Evolutionary conservation across 1,140 invertebrate species (phyloP).

Genomic region (Phthorimaea operculella): DNA sequence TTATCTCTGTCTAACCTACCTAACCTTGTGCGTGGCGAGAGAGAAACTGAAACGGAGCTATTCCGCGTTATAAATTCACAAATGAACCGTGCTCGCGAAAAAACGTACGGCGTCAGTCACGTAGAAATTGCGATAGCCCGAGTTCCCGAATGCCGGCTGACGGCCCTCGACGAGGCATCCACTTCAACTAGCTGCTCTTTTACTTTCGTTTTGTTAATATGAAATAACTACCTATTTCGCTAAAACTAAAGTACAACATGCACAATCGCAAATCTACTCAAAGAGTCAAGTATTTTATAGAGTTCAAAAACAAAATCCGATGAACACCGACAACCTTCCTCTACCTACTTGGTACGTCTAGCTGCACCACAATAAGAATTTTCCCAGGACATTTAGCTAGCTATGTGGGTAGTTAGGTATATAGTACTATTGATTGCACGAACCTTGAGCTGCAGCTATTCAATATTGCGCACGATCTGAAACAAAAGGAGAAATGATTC

Average conservation of each 20-base stretch:
- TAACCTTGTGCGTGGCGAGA: constrained; percentile 30
- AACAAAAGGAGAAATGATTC: not conserved
- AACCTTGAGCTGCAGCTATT: constrained; percentile 1
- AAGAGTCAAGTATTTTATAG: too few species aligned
- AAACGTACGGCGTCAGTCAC: constrained; percentile 13
- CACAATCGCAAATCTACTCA: too few species aligned
- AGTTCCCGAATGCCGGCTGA: not conserved
- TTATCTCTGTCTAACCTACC: constrained; percentile 49
- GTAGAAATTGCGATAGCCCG: constrained; percentile 17
- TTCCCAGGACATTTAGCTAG: too few species aligned
- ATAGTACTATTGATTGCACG: not conserved
- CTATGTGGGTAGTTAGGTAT: too few species aligned
- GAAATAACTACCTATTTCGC: too few species aligned
- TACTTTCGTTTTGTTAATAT: not conserved
- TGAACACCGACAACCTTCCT: too few species aligned
- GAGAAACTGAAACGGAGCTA: constrained; percentile 29
- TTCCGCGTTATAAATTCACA: constrained; percentile 22
- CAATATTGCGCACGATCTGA: not conserved
- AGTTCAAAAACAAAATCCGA: too few species aligned
- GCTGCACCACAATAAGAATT: too few species aligned
- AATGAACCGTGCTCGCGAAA: constrained; percentile 13
- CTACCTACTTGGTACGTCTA: too few species aligned
- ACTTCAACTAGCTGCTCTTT: not conserved
- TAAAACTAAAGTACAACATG: too few species aligned
- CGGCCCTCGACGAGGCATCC: not conserved